A percentile compares a stretch with the other conserved stretches of the same genome.
phyloP scores from a whole-genome alignment of 2,888 invertebrate genomes.

The Neuroscelio doddi region DNA sequence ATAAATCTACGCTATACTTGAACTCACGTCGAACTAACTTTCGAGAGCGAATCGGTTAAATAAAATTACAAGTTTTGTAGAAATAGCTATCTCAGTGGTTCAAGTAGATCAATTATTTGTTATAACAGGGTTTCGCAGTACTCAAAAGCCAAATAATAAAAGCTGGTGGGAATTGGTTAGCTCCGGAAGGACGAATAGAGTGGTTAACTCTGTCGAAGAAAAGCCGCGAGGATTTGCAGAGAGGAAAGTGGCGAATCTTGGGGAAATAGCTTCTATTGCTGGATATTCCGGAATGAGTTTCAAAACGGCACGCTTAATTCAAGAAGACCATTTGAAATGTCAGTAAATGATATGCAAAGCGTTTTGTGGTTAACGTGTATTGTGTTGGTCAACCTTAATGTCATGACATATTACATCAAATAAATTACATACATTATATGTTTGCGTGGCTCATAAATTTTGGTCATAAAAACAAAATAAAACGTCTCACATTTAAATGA shows the following conservation, averaged over 20 bases:
- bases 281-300: background rate
- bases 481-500: too few species aligned
- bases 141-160: background rate
- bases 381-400: conserved; percentile 13
- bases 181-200: conserved; percentile 1
- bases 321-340: conserved; percentile 10
- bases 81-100: conserved; percentile 18
- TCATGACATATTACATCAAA: background rate
- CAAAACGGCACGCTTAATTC: conserved; percentile 12
- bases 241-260: background rate
- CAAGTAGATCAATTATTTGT: conserved; percentile 58
- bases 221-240: background rate
- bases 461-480: too few species aligned
- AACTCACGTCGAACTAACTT: conserved; percentile 37
- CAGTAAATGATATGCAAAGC: conserved; percentile 7
- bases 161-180: conserved; percentile 11
- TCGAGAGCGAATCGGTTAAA: conserved; percentile 45
- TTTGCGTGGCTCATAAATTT: too few species aligned
- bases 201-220: background rate
- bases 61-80: conserved; percentile 53
- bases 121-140: conserved; percentile 27
- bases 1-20: conserved; percentile 32
- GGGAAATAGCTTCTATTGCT: background rate
- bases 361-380: conserved; percentile 8
- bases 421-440: conserved; percentile 4